Percentiles rank a stretch among this genome's conserved stretches.
Evolutionary conservation across 2,113 vertebrate species (phyloP).

Genomic region (Malurus cyaneus): DNA sequence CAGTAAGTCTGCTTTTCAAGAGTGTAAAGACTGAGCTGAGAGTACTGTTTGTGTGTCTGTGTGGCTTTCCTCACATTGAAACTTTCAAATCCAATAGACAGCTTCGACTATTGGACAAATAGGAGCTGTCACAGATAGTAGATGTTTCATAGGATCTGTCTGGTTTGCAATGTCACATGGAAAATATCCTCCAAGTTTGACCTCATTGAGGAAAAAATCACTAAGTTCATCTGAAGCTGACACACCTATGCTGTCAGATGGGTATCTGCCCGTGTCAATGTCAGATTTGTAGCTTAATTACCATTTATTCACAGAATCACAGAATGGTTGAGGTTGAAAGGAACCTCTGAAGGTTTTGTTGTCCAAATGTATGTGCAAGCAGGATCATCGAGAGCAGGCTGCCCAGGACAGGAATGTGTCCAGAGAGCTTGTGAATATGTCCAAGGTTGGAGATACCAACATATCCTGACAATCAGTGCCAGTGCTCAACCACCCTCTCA

Average conservation of each 20-base stretch:
- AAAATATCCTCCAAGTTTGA: not conserved
- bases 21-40: not conserved
- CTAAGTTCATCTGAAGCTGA: not conserved
- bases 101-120: not conserved
- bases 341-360: not conserved
- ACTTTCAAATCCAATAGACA: not conserved
- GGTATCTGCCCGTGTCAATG: not conserved
- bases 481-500: not conserved
- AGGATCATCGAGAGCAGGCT: not conserved
- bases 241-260: not conserved
- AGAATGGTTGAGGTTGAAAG: not conserved
- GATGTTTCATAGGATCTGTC: not conserved
- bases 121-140: not conserved
- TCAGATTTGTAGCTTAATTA: not conserved
- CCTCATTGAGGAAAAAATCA: not conserved
- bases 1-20: not conserved
- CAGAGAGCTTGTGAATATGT: not conserved
- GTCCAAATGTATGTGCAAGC: not conserved
- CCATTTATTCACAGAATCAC: not conserved
- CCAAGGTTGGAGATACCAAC: not conserved
- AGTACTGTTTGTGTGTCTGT: not conserved
- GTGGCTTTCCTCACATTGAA: not conserved
- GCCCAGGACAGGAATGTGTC: not conserved
- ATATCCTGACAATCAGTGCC: accelerated
- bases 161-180: not conserved